These are phyloP conservation scores for Abscondita cerata DNA, from an alignment of 2,888 invertebrate species.

Conservation along the genomic window DNA sequence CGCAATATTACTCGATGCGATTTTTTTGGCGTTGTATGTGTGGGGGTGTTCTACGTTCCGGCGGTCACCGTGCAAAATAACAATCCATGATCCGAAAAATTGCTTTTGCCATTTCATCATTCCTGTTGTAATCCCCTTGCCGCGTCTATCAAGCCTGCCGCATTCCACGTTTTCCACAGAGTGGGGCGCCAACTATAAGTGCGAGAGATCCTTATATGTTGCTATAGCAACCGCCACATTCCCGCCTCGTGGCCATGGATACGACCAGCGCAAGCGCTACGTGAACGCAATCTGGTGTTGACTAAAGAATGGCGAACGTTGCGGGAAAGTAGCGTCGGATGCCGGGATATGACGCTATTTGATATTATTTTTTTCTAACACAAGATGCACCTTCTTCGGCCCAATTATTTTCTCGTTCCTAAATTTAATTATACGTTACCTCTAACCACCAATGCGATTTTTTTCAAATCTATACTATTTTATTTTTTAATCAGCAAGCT, in stretches of 20 bases:
- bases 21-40: slow-evolving; percentile 20
- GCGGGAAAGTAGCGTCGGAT: slow-evolving; percentile 29
- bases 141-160: slow-evolving; percentile 38
- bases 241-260: slow-evolving; percentile 61
- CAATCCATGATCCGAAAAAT: slow-evolving; percentile 49
- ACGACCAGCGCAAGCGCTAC: slow-evolving; percentile 49
- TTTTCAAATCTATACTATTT: too few relatives aligned
- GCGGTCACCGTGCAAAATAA: slow-evolving; percentile 43
- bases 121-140: slow-evolving; percentile 35
- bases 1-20: slow-evolving; percentile 3
- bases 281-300: slow-evolving; percentile 25
- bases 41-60: slow-evolving; percentile 26
- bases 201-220: slow-evolving; percentile 46
- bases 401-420: too few relatives aligned
- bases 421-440: too few relatives aligned
- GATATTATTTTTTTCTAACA: slow-evolving; percentile 9
- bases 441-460: too few relatives aligned
- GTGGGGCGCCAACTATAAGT: slow-evolving; percentile 29
- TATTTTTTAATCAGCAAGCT: too few relatives aligned
- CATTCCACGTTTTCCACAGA: slow-evolving; percentile 35
- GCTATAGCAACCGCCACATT: slow-evolving; percentile 60
- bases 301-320: slow-evolving; percentile 32
- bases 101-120: slow-evolving; percentile 47
- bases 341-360: background rate
- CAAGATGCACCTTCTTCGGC: too few relatives aligned